Evolutionary conservation across 2,113 vertebrate genomes (phyloP), one percentile per base, ranked within the genome.

Genomic region (Nycticebus coucang): DNA sequence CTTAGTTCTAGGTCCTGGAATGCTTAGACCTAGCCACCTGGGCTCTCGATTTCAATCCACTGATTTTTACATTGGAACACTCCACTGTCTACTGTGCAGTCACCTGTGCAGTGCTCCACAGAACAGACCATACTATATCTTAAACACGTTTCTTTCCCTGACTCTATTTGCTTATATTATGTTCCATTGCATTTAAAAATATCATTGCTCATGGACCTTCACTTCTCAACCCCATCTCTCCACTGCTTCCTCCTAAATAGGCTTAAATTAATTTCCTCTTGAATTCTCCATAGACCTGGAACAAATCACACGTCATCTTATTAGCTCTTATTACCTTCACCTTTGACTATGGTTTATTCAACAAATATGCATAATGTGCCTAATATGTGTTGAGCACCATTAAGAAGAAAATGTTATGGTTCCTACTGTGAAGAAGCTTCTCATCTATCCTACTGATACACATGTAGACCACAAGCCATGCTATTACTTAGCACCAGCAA

Each of bases 111-210:
- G 28, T 78, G 68, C 68, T 82, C 28, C 7, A n/a, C n/a, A 45
- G 37, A 62, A 4, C 18, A 88, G 37, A 79, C 28, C 12, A 35
- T 7, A n/a, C 24, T 77, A 6, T 50, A 87, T 81, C 74, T 93
- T 87, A n/a, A 97, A 92, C 22, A 87, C 77, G 53, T 78, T 71
- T 94, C 68, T 93, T 37, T 94, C 35, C 21, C 33, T 93, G 69
- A 2, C 12, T 37, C 7, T 28, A 18, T 74, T 87, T 72, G 30
- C 21, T 93, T 80, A 82, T 24, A 68, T 74, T 55, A 72, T 68
- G 2, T 87, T 95, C 45, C 59, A 88, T 22, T 35, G 62, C 33
- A 75, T 75, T 94, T 89, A 78, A 64, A 3, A 68, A 8, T 81
- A 95, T 33, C 64, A 60, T 35, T 85, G 57, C 64, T 95, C 71